Percentiles rank a stretch among this genome's conserved stretches.
Evolutionary conservation across 2,888 invertebrate species (phyloP).

Genomic region (Agrilus cyanescens): DNA sequence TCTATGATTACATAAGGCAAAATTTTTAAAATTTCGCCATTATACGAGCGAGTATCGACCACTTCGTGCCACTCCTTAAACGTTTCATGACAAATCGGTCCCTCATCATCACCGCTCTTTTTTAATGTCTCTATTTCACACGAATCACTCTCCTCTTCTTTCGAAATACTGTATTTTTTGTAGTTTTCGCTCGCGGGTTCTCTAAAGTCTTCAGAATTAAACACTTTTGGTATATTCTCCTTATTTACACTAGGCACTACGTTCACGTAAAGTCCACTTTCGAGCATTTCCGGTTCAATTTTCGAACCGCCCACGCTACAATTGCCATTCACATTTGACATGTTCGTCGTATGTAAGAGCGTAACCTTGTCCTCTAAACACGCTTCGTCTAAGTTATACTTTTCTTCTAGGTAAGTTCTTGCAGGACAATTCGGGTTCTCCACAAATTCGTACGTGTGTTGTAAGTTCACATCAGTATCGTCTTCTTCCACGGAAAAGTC

Average conservation of each 20-base stretch:
- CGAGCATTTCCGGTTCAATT: slow-evolving; percentile 7
- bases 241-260: slow-evolving; percentile 37
- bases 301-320: slow-evolving; percentile 16
- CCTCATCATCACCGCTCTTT: slow-evolving; percentile 11
- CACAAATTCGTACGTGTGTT: slow-evolving; percentile 33
- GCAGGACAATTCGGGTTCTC: slow-evolving; percentile 45
- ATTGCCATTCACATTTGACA: slow-evolving; percentile 32
- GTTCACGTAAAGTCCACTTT: slow-evolving; percentile 27
- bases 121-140: slow-evolving; percentile 10
- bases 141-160: slow-evolving; percentile 10
- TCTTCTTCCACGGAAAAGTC: slow-evolving; percentile 26
- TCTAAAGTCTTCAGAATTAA: slow-evolving; percentile 21
- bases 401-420: slow-evolving; percentile 36
- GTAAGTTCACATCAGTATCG: slow-evolving; percentile 17
- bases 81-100: slow-evolving; percentile 24
- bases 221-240: slow-evolving; percentile 26
- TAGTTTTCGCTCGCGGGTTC: slow-evolving; percentile 27
- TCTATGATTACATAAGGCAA: slow-evolving; percentile 96
- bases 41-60: slow-evolving; percentile 57
- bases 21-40: slow-evolving; percentile 75
- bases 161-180: slow-evolving; percentile 34
- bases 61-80: slow-evolving; percentile 92
- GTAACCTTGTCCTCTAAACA: slow-evolving; percentile 38
- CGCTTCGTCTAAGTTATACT: slow-evolving; percentile 38
- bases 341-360: slow-evolving; percentile 33